Percentiles rank a stretch among this genome's conserved stretches.
These are phyloP conservation scores for Coremacera marginata DNA, from an alignment of 2,888 invertebrate genomes.

Conservation along the genomic window DNA sequence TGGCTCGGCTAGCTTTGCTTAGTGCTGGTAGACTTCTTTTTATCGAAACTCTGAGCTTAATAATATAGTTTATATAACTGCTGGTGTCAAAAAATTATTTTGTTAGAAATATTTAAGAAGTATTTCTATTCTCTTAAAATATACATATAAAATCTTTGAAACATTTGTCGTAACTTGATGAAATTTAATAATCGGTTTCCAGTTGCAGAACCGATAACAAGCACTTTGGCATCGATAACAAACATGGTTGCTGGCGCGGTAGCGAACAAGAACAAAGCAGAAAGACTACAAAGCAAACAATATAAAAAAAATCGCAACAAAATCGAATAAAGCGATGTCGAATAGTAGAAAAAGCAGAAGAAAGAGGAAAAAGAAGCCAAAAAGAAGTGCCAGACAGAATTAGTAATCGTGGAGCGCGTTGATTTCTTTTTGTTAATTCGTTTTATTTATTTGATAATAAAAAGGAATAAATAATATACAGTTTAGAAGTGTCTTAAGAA, in stretches of 20 bases:
- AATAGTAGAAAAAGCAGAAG: background rate
- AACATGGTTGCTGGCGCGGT: background rate
- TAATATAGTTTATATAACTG: no score
- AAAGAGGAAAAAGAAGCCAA: constrained; percentile 20
- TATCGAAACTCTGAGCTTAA: no score
- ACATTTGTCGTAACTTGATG: background rate
- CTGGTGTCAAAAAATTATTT: no score
- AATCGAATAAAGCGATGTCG: background rate
- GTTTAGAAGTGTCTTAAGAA: background rate
- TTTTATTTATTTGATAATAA: constrained; percentile 20
- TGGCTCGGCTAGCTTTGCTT: no score
- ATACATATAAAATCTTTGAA: no score
- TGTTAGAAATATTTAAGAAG: no score
- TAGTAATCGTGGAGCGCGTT: constrained; percentile 20
- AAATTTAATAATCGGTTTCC: background rate
- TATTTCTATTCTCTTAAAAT: no score
- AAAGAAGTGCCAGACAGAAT: background rate
- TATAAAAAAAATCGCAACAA: constrained; percentile 3
- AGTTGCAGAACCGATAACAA: background rate
- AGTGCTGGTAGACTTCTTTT: background rate
- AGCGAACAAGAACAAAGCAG: background rate
- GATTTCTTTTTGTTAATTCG: constrained; percentile 29
- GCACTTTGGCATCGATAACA: background rate
- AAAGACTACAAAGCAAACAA: background rate
- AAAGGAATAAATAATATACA: background rate